Percentiles rank a stretch among this genome's conserved stretches.
These are phyloP conservation scores for Platyscapa corneri DNA, from an alignment of 1,140 invertebrate species.

Conservation along the genomic window DNA sequence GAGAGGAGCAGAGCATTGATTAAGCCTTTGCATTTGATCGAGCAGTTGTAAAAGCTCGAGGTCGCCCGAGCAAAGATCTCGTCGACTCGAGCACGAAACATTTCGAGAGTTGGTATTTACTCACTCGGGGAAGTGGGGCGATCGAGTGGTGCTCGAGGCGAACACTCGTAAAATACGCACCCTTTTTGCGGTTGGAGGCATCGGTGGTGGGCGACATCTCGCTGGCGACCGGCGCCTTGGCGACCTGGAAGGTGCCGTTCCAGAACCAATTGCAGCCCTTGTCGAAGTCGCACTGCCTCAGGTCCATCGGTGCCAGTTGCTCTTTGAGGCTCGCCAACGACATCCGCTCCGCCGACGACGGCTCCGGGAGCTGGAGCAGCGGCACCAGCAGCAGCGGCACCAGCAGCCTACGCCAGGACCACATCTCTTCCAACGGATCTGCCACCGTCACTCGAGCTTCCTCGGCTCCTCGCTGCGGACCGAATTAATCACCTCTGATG, in stretches of 20 bases:
- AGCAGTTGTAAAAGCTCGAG: too few species aligned
- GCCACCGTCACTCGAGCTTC: neutral
- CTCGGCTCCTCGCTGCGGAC: neutral
- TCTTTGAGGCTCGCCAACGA: neutral
- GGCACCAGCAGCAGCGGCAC: neutral
- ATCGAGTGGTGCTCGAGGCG: too few species aligned
- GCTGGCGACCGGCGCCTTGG: constrained; percentile 17
- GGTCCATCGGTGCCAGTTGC: neutral
- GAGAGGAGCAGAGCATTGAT: too few species aligned
- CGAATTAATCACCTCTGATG: neutral
- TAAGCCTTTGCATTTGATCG: too few species aligned
- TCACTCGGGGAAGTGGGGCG: too few species aligned
- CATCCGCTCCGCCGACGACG: neutral
- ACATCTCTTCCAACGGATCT: neutral
- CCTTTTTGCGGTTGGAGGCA: constrained; percentile 52
- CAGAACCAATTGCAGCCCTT: constrained; percentile 62
- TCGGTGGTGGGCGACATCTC: constrained; percentile 55
- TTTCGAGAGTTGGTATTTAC: too few species aligned
- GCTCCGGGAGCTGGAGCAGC: neutral
- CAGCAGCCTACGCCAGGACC: neutral
- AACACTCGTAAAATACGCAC: too few species aligned
- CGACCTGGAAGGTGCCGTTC: constrained; percentile 59
- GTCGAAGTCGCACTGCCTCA: constrained; percentile 63
- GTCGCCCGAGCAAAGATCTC: too few species aligned
- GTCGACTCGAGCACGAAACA: too few species aligned